These are phyloP conservation scores for Amphiprion ocellaris DNA, from an alignment of 2,113 vertebrate genomes.

Conservation along the genomic window DNA sequence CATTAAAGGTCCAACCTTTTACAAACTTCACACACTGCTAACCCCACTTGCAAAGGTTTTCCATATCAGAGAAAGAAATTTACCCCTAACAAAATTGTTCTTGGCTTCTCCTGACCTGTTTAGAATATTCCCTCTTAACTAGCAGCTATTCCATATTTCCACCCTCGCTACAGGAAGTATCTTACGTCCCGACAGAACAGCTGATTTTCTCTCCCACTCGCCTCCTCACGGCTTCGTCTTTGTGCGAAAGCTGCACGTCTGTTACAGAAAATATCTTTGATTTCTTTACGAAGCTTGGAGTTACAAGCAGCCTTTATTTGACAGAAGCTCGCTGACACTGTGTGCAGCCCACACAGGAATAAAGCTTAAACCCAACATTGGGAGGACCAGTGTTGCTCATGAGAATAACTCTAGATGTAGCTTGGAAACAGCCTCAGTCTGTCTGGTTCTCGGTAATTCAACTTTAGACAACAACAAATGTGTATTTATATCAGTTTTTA, in stretches of 20 bases:
- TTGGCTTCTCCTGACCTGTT: slow-evolving; percentile 7
- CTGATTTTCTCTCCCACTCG: neutral
- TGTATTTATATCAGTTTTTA: neutral
- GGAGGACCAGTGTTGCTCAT: slow-evolving; percentile 1
- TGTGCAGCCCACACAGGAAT: slow-evolving; percentile 53
- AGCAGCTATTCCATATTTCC: slow-evolving; percentile 2
- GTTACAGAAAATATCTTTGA: slow-evolving; percentile 30
- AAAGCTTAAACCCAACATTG: slow-evolving; percentile 36
- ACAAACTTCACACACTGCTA: neutral
- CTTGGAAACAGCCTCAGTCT: slow-evolving; percentile 5
- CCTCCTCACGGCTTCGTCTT: slow-evolving; percentile 18
- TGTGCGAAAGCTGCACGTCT: slow-evolving; percentile 22
- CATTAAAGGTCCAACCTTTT: neutral
- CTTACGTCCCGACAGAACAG: neutral
- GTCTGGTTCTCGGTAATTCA: neutral
- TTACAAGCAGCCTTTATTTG: slow-evolving; percentile 28
- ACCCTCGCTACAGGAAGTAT: slow-evolving; percentile 20
- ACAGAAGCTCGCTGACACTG: slow-evolving; percentile 31
- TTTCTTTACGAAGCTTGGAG: slow-evolving; percentile 34
- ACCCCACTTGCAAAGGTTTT: neutral
- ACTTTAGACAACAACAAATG: neutral
- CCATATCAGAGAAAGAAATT: neutral
- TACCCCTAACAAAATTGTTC: neutral
- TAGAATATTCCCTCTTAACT: slow-evolving; percentile 20
- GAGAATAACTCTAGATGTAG: slow-evolving; percentile 33